phyloP scores from a whole-genome alignment of 2,113 vertebrate genomes.

The Elaphurus davidianus region DNA sequence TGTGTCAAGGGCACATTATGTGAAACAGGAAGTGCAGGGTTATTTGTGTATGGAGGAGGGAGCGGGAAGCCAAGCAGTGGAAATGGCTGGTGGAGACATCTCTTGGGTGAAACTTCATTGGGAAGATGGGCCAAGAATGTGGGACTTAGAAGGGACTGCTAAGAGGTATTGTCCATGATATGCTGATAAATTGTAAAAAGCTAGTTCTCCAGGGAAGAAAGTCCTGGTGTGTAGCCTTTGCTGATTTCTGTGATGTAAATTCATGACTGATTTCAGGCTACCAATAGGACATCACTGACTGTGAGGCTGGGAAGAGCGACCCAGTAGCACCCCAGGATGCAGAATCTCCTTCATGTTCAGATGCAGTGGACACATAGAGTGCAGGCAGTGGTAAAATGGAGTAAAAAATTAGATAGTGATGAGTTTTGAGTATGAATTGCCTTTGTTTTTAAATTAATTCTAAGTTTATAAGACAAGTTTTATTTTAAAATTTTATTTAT shows the following conservation, averaged over 20 bases:
- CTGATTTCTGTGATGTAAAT: background rate
- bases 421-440: background rate
- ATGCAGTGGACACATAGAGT: background rate
- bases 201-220: background rate
- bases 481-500: background rate
- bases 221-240: background rate
- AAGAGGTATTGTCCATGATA: background rate
- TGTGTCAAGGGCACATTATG: background rate
- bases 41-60: too few relatives aligned
- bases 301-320: background rate
- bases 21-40: background rate
- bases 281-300: background rate
- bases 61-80: background rate
- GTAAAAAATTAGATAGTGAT: background rate
- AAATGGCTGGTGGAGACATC: background rate
- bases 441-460: background rate
- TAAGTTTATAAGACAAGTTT: background rate
- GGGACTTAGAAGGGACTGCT: background rate
- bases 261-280: background rate
- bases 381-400: background rate
- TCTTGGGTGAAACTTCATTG: background rate
- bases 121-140: background rate
- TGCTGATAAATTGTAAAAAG: background rate
- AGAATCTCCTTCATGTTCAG: background rate
- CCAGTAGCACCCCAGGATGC: accelerated